A percentile compares a stretch with the other conserved stretches of the same genome.
Conservation (phyloP, 2,888 invertebrate species). For the Mactromeris polynyma region DNA sequence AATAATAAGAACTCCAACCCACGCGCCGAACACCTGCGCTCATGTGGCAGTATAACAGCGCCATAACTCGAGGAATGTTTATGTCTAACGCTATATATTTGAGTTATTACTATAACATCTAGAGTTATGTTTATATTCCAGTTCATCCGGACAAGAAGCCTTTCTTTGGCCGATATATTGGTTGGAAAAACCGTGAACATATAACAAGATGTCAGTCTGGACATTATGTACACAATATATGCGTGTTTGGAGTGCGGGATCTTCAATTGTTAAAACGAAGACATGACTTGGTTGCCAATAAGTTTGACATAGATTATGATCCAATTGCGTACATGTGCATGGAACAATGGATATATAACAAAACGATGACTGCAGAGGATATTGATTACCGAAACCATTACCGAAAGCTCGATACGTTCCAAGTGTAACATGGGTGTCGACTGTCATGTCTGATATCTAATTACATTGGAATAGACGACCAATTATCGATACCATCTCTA, state of each 20-base stretch:
- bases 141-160: slow-evolving; percentile 68
- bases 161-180: slow-evolving; percentile 68
- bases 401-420: slow-evolving; percentile 34
- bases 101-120: neutral
- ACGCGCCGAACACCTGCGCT: neutral
- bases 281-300: slow-evolving; percentile 85
- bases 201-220: slow-evolving; percentile 57
- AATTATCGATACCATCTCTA: too few species aligned
- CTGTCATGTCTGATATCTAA: neutral
- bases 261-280: slow-evolving; percentile 73
- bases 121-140: slow-evolving; percentile 47
- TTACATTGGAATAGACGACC: too few species aligned
- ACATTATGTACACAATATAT: slow-evolving; percentile 74
- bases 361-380: slow-evolving; percentile 53
- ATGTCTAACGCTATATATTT: neutral
- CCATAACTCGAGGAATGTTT: neutral
- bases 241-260: slow-evolving; percentile 81
- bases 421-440: neutral
- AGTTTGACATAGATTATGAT: slow-evolving; percentile 83
- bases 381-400: slow-evolving; percentile 45
- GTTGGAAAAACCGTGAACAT: slow-evolving; percentile 65
- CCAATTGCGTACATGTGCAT: slow-evolving; percentile 83
- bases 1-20: neutral
- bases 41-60: neutral
- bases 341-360: slow-evolving; percentile 75